phyloP scores from a whole-genome alignment of 64 coral and sea anemone species.

The Cladopsammia gracilis region DNA sequence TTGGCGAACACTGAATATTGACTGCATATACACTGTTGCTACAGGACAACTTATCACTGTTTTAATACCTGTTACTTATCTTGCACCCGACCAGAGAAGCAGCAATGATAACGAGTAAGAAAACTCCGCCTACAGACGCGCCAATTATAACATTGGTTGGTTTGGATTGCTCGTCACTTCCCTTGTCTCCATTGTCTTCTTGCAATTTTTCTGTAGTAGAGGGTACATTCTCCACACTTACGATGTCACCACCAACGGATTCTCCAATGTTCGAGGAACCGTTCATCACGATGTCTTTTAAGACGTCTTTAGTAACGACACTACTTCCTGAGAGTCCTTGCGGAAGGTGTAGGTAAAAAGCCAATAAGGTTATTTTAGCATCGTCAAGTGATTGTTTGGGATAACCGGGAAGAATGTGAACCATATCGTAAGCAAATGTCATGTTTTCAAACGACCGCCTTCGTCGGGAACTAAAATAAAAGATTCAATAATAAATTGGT shows the following conservation, averaged over 20 bases:
- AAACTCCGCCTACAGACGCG: neutral
- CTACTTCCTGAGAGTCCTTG: neutral
- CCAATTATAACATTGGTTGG: neutral
- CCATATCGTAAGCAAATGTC: neutral
- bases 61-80: neutral
- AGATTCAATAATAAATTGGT: neutral
- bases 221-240: neutral
- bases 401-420: conserved; percentile 39
- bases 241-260: neutral
- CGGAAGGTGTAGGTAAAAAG: conserved; percentile 8
- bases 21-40: too few species aligned
- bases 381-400: neutral
- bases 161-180: neutral
- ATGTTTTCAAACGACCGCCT: neutral
- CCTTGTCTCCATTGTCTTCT: neutral
- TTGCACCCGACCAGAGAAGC: neutral
- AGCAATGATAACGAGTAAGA: neutral
- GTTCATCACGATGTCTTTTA: neutral
- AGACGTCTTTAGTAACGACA: neutral
- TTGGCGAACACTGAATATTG: too few species aligned
- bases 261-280: neutral
- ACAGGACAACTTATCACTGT: too few species aligned
- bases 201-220: neutral
- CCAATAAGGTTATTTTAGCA: neutral
- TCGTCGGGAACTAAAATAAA: neutral